These are phyloP conservation scores for Alethe castanea DNA, from an alignment of 2,113 vertebrate genomes.

Conservation along the genomic window DNA sequence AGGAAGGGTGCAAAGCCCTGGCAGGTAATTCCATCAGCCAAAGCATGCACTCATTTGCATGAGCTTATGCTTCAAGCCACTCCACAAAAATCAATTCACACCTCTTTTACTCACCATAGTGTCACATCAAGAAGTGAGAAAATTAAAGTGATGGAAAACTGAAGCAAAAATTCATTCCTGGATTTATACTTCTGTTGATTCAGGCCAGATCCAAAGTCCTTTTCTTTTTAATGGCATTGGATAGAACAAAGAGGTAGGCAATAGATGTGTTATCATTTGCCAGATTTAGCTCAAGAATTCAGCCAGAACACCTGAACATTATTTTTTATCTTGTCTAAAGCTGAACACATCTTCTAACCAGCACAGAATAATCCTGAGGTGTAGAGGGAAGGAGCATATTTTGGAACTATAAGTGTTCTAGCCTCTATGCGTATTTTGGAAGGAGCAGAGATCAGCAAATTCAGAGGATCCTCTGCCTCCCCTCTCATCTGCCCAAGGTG, in stretches of 20 bases:
- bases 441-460: not conserved
- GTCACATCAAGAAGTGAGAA: not conserved
- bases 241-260: not conserved
- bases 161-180: not conserved
- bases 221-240: not conserved
- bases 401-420: not conserved
- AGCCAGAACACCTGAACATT: not conserved
- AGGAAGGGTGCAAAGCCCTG: not conserved
- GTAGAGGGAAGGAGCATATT: not conserved
- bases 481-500: fast-evolving
- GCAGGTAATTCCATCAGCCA: not conserved
- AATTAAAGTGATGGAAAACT: not conserved
- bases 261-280: not conserved
- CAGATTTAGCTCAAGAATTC: not conserved
- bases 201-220: not conserved
- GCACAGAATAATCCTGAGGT: not conserved
- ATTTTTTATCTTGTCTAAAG: not conserved
- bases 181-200: not conserved
- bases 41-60: not conserved
- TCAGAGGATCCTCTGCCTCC: not conserved
- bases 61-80: not conserved
- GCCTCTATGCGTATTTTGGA: not conserved
- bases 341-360: not conserved
- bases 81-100: slow-evolving; percentile 16
- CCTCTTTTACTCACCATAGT: not conserved